phyloP scores from a whole-genome alignment of 2,113 vertebrate species.

The Pipa parva region DNA sequence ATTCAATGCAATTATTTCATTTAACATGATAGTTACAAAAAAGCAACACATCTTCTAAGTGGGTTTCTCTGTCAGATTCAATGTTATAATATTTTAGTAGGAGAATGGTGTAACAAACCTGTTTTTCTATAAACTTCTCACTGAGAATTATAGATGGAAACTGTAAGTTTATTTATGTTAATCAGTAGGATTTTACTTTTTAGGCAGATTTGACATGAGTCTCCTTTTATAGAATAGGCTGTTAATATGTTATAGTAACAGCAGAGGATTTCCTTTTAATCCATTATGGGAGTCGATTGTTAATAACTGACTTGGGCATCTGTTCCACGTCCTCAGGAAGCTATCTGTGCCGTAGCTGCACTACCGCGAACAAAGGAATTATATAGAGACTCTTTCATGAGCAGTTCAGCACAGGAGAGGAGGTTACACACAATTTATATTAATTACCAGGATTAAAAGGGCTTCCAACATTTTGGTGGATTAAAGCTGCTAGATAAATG shows the following conservation, averaged over 20 bases:
- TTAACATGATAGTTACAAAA: neutral
- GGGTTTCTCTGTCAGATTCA: too few species aligned
- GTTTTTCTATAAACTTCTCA: neutral
- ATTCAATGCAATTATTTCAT: neutral
- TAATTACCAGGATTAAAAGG: conserved; percentile 29
- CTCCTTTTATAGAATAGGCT: neutral
- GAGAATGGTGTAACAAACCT: neutral
- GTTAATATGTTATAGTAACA: neutral
- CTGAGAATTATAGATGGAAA: neutral
- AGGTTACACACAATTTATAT: conserved; percentile 23
- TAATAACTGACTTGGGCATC: neutral
- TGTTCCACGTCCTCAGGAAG: neutral
- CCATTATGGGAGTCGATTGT: neutral
- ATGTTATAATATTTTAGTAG: too few species aligned
- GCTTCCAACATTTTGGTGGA: conserved; percentile 25
- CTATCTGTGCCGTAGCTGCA: conserved; percentile 2
- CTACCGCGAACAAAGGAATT: conserved; percentile 3
- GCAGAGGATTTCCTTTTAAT: conserved; percentile 9
- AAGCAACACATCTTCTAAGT: too few species aligned
- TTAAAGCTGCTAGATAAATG: conserved; percentile 15
- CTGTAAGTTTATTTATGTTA: neutral
- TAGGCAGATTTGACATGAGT: neutral
- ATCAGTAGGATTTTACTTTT: neutral
- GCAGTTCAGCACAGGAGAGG: conserved; percentile 6
- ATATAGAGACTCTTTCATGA: neutral